phyloP scores from a whole-genome alignment of 1,140 invertebrate species.

The Camponotus vicinus region DNA sequence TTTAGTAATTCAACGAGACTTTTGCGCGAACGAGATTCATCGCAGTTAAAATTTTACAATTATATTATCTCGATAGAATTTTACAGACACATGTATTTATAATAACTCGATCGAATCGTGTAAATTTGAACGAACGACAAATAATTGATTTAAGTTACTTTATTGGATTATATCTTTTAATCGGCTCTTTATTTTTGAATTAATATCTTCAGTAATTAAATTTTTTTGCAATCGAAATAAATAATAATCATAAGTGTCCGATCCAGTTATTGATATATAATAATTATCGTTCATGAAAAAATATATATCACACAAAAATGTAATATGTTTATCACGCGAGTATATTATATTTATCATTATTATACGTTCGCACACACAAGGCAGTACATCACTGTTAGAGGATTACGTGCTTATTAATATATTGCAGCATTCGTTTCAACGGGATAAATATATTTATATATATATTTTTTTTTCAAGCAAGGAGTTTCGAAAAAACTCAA shows the following conservation, averaged over 20 bases:
- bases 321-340: background rate
- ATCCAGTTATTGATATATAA: background rate
- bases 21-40: slow-evolving; percentile 38
- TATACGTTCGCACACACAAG: background rate
- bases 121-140: slow-evolving; percentile 3
- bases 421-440: background rate
- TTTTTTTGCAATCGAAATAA: too few relatives aligned
- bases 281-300: background rate
- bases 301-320: background rate
- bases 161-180: background rate
- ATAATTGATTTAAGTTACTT: slow-evolving; percentile 12
- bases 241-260: too few relatives aligned
- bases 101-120: background rate
- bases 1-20: slow-evolving; percentile 63
- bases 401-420: background rate
- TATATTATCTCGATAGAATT: slow-evolving; percentile 48
- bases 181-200: background rate
- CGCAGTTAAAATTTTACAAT: slow-evolving; percentile 30
- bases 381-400: background rate
- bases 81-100: background rate
- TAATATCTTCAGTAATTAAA: background rate
- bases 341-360: slow-evolving; percentile 18
- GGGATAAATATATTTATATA: background rate
- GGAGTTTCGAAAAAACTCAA: slow-evolving; percentile 8
- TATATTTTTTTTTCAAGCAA: background rate